A percentile compares a stretch with the other conserved stretches of the same genome.
Evolutionary conservation across 2,888 invertebrate genomes (phyloP).

Genomic region (Xestia c-nigrum): DNA sequence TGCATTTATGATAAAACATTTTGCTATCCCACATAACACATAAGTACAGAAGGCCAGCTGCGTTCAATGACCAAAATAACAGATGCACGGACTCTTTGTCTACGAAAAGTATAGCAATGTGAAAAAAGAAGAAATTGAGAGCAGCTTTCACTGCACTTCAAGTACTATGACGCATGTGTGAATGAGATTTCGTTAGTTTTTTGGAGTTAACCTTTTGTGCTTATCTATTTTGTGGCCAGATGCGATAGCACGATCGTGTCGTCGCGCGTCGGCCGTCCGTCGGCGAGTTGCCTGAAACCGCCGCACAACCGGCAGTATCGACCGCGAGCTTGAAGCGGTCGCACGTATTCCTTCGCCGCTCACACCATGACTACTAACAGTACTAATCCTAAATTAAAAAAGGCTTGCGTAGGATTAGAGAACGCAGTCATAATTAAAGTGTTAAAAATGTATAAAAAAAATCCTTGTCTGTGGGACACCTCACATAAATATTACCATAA

Average conservation of each 20-base stretch:
- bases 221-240: not conserved
- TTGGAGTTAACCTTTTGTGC: not conserved
- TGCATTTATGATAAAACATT: not conserved
- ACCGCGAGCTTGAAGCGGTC: slow-evolving; percentile 19
- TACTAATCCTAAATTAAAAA: slow-evolving; percentile 7
- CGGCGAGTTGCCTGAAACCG: slow-evolving; percentile 27
- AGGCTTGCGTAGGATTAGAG: slow-evolving; percentile 23
- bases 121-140: not conserved
- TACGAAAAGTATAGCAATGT: not conserved
- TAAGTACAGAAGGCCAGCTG: not conserved
- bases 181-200: not conserved
- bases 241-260: slow-evolving; percentile 26
- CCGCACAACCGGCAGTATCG: slow-evolving; percentile 35
- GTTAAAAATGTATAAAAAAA: slow-evolving; percentile 43
- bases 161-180: too few relatives aligned
- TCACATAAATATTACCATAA: slow-evolving; percentile 48
- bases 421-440: slow-evolving; percentile 43
- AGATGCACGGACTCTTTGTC: too few relatives aligned
- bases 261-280: slow-evolving; percentile 46
- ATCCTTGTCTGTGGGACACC: slow-evolving; percentile 60
- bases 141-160: not conserved
- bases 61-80: not conserved
- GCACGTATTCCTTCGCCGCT: not conserved
- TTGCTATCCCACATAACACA: not conserved
- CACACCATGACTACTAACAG: slow-evolving; percentile 16